A percentile compares a stretch with the other conserved stretches of the same genome.
Conservation (phyloP, 92 coral and sea anemone genomes). For the Paragorgia papillata region DNA sequence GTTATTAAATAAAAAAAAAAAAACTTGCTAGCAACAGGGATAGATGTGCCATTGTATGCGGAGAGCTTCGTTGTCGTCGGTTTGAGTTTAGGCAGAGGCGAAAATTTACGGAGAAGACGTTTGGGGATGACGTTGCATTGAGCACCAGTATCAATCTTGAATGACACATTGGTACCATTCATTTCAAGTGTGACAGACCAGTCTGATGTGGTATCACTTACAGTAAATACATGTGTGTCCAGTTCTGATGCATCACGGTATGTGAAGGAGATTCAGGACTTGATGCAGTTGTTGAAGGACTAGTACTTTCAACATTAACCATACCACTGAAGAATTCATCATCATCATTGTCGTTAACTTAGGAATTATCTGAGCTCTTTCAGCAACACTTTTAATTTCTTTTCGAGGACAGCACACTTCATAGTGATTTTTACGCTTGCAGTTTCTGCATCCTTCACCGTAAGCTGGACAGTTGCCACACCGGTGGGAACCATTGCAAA, state of each 20-base stretch:
- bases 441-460: conserved; percentile 31
- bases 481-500: conserved; percentile 40
- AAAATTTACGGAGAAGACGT: too few relatives aligned
- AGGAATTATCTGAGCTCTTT: conserved; percentile 6
- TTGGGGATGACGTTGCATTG: too few relatives aligned
- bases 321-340: conserved; percentile 1
- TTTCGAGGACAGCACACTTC: conserved; percentile 41
- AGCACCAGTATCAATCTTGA: too few relatives aligned
- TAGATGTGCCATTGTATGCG: too few relatives aligned
- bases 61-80: too few relatives aligned
- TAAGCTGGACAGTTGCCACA: conserved; percentile 51
- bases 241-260: background rate
- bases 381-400: background rate
- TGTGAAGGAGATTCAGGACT: background rate
- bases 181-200: too few relatives aligned
- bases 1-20: too few relatives aligned
- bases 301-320: background rate
- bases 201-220: too few relatives aligned
- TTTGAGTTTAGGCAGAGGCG: too few relatives aligned
- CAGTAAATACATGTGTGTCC: too few relatives aligned
- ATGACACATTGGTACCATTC: too few relatives aligned
- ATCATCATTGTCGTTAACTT: conserved; percentile 9
- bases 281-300: background rate
- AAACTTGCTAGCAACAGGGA: too few relatives aligned
- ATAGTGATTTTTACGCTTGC: conserved; percentile 47